Percentiles rank a stretch among this genome's conserved stretches.
These are phyloP conservation scores for Cyanistes caeruleus DNA, from an alignment of 2,113 vertebrate species.

Conservation along the genomic window DNA sequence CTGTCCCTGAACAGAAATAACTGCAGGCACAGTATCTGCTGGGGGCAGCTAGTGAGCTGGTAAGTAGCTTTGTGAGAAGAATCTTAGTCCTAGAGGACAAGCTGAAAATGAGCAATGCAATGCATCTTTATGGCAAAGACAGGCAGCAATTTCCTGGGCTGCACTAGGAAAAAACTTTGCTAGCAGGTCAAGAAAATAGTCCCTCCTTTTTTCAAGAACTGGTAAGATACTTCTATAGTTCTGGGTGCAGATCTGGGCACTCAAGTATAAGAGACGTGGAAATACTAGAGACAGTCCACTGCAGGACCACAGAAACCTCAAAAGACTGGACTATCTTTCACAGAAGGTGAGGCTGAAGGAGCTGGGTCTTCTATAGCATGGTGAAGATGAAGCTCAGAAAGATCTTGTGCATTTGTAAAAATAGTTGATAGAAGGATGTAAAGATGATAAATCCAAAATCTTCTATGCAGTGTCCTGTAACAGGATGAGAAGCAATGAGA, in stretches of 20 bases:
- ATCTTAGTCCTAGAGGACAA: not conserved
- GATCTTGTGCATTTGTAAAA: not conserved
- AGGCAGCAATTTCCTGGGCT: not conserved
- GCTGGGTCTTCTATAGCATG: not conserved
- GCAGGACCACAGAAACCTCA: not conserved
- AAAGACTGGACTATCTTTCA: not conserved
- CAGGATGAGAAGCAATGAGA: not conserved
- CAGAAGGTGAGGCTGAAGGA: not conserved
- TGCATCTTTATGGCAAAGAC: not conserved
- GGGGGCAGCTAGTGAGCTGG: not conserved
- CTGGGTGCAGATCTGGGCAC: not conserved
- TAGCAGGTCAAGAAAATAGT: not conserved
- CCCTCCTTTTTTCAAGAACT: not conserved
- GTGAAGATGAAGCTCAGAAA: not conserved
- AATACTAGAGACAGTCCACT: not conserved
- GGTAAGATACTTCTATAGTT: not conserved
- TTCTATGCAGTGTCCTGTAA: not conserved
- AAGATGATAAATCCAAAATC: not conserved
- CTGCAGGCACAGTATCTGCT: not conserved
- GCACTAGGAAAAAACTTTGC: not conserved
- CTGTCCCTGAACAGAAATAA: not conserved
- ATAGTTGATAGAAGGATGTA: not conserved
- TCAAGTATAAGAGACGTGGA: not conserved
- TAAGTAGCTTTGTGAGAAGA: not conserved
- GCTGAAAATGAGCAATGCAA: not conserved